These are phyloP conservation scores for Menidia beryllina DNA, from an alignment of 2,113 vertebrate species.

Conservation along the genomic window DNA sequence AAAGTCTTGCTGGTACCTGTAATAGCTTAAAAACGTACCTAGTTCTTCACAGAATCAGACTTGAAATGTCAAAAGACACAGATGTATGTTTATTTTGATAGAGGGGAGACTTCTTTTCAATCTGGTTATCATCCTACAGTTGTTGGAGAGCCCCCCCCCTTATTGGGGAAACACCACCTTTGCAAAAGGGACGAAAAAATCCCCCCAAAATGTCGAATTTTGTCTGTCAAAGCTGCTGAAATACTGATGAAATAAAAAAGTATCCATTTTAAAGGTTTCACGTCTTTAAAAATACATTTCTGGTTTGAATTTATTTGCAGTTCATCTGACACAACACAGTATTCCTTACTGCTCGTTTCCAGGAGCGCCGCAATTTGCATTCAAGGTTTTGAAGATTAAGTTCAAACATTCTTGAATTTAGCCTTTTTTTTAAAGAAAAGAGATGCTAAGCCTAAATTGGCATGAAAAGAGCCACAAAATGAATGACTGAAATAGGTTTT, in stretches of 20 bases:
- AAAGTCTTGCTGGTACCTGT: background rate
- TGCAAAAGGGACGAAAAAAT: slow-evolving; percentile 27
- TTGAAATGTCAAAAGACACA: background rate
- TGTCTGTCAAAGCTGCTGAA: slow-evolving; percentile 80
- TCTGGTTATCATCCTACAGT: background rate
- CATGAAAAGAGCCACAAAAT: too few relatives aligned
- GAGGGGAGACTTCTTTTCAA: background rate
- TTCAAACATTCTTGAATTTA: too few relatives aligned
- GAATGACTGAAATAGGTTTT: too few relatives aligned
- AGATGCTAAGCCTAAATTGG: too few relatives aligned
- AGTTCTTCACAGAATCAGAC: background rate
- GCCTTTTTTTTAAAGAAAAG: too few relatives aligned
- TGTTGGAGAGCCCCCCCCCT: slow-evolving; percentile 11
- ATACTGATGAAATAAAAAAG: slow-evolving; percentile 64
- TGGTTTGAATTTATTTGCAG: background rate
- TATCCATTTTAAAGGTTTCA: slow-evolving; percentile 33
- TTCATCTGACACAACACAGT: background rate
- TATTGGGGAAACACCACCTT: background rate
- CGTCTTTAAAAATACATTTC: background rate
- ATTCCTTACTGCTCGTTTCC: background rate
- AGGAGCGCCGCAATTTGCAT: too few relatives aligned
- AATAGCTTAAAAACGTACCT: background rate
- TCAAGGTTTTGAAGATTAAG: too few relatives aligned
- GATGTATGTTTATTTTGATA: background rate
- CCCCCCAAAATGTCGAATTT: slow-evolving; percentile 59